Evolutionary conservation across 2,113 vertebrate genomes (phyloP), one percentile per base, ranked within the genome.

Genomic region (Vulpes lagopus): DNA sequence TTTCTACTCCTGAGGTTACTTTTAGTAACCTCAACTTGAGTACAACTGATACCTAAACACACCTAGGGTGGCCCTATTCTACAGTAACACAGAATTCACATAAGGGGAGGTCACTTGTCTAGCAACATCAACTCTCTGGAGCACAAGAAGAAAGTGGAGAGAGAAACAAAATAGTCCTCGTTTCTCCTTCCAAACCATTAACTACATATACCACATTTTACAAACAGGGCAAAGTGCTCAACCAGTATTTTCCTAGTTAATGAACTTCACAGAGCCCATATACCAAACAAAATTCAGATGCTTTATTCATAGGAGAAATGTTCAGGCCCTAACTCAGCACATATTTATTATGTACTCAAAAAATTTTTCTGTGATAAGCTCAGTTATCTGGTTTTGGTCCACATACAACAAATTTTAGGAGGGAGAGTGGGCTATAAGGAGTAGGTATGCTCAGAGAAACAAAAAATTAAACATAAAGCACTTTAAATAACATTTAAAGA

Each of bases 321-420:
- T 59, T 73, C 60, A 76, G 22, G 49, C n/a, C 49, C n/a, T 60
- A 57, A 85, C 17, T 90, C 14, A 32, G 89, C 38, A 86, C 0
- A 14, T 35, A 49, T 22, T 62, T 94, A 55, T 30, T 82, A n/a
- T 88, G 60, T 16, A 64, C 91, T 94, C 60, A 94, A 92, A 89
- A 94, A 88, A 80, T 78, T 8, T 16, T n/a, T 1, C 60, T 55
- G 78, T 88, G 59, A 43, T 8, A 80, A 79, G 22, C 49, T 51
- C 91, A 57, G 51, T 59, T 97, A 91, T 91, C 71, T 74, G 43
- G 11, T 86, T 60, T 80, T 15, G 20, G 51, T 8, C 55, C 11
- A 80, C 17, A 57, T 6, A 49, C 8, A 30, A 35, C 8, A 74
- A 55, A 64, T 35, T 22, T 43, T 43, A 78, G 59, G 84, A n/a